phyloP scores from a whole-genome alignment of 2,797 vertebrate species.

The Danio albolineatus region DNA sequence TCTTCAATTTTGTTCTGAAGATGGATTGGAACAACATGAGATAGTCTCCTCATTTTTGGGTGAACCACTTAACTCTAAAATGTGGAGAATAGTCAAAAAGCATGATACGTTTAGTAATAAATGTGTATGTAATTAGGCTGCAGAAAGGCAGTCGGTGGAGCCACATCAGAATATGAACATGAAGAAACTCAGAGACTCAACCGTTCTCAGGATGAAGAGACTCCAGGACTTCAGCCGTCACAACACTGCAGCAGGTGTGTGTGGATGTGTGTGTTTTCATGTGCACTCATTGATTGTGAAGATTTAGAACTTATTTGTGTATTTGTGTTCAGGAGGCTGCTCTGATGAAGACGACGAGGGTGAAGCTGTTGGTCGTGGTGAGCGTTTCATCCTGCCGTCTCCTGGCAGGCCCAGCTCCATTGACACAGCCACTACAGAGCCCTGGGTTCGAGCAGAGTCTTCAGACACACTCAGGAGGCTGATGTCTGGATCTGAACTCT shows the following conservation, averaged over 20 bases:
- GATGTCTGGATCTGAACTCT: constrained; percentile 37
- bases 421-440: constrained; percentile 9
- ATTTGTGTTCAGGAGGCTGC: constrained; percentile 16
- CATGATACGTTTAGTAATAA: background rate
- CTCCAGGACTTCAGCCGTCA: background rate
- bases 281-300: background rate
- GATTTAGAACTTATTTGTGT: background rate
- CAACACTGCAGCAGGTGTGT: constrained; percentile 10
- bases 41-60: too few relatives aligned
- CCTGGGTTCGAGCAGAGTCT: constrained; percentile 15
- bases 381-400: constrained; percentile 20
- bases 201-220: constrained; percentile 1
- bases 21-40: too few relatives aligned
- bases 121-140: background rate
- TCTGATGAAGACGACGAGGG: constrained; percentile 21
- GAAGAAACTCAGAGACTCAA: constrained; percentile 27
- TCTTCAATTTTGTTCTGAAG: too few relatives aligned
- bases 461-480: constrained; percentile 40
- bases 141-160: constrained; percentile 13
- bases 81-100: background rate
- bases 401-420: constrained; percentile 6
- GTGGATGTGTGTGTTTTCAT: too few relatives aligned
- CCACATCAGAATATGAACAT: background rate
- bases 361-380: background rate
- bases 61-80: background rate